Percentiles rank a stretch among this genome's conserved stretches.
Conservation (phyloP, 2,888 invertebrate species). For the Esperia sulphurella region DNA sequence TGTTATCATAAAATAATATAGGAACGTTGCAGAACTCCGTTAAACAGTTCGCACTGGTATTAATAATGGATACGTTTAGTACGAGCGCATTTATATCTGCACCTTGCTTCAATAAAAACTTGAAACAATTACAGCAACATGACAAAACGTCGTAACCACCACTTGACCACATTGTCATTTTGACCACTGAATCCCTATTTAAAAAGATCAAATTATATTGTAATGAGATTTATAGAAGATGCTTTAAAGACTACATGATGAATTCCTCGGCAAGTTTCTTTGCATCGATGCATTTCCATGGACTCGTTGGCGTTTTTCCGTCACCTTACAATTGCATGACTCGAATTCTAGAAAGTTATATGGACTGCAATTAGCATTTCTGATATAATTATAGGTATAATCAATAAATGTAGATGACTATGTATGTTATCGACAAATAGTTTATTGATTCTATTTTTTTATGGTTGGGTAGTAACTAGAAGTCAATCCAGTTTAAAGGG, state of each 20-base stretch:
- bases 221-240: conserved; percentile 39
- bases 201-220: conserved; percentile 61
- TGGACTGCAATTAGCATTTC: conserved; percentile 36
- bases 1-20: not conserved
- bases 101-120: conserved; percentile 75
- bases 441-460: not conserved
- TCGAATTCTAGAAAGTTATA: conserved; percentile 75
- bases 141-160: conserved; percentile 55
- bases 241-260: conserved; percentile 58
- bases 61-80: conserved; percentile 14
- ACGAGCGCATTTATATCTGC: conserved; percentile 59
- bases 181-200: conserved; percentile 48
- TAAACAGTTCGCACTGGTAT: conserved; percentile 9
- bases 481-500: too few species aligned
- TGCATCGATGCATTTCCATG: conserved; percentile 70
- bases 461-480: too few species aligned
- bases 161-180: conserved; percentile 53
- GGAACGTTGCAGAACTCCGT: conserved; percentile 7
- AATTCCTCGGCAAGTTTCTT: conserved; percentile 72
- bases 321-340: conserved; percentile 75
- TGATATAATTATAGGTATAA: not conserved
- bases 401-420: not conserved
- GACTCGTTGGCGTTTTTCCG: conserved; percentile 74
- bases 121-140: conserved; percentile 66
- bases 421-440: not conserved